Percentiles rank a stretch among this genome's conserved stretches.
Evolutionary conservation across 2,888 invertebrate species (phyloP).

Genomic region (Norana najaformis): DNA sequence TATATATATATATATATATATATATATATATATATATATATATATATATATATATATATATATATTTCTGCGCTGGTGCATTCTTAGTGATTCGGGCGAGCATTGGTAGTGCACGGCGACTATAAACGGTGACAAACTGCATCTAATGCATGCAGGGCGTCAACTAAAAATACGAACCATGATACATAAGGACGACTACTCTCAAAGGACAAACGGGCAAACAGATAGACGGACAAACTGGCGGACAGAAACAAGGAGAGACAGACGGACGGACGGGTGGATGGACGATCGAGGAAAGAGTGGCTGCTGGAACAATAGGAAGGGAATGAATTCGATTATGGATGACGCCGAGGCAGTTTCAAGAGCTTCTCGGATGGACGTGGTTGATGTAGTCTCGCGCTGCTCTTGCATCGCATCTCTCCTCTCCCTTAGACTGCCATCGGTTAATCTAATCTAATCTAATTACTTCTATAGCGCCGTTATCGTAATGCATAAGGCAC

Average conservation of each 20-base stretch:
- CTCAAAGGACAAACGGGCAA: too few relatives aligned
- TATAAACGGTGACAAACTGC: neutral
- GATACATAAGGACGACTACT: neutral
- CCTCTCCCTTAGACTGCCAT: neutral
- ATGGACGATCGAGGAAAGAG: neutral
- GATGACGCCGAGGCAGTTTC: neutral
- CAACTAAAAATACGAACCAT: neutral
- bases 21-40: neutral
- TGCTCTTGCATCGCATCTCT: neutral
- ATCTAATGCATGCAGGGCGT: neutral
- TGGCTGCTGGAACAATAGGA: neutral
- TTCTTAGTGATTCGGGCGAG: neutral
- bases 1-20: too few relatives aligned
- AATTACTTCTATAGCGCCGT: too few relatives aligned
- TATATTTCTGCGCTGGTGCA: neutral
- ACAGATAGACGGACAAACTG: neutral
- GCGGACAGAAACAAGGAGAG: too few relatives aligned
- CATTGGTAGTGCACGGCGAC: neutral
- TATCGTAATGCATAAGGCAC: too few relatives aligned
- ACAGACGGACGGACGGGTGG: neutral
- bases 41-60: too few relatives aligned
- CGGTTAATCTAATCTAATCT: too few relatives aligned
- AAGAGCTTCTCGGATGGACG: slow-evolving; percentile 1
- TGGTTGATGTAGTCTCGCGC: neutral
- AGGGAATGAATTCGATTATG: too few relatives aligned